These are phyloP conservation scores for Papilio helenus DNA, from an alignment of 1,140 invertebrate species.

Conservation along the genomic window DNA sequence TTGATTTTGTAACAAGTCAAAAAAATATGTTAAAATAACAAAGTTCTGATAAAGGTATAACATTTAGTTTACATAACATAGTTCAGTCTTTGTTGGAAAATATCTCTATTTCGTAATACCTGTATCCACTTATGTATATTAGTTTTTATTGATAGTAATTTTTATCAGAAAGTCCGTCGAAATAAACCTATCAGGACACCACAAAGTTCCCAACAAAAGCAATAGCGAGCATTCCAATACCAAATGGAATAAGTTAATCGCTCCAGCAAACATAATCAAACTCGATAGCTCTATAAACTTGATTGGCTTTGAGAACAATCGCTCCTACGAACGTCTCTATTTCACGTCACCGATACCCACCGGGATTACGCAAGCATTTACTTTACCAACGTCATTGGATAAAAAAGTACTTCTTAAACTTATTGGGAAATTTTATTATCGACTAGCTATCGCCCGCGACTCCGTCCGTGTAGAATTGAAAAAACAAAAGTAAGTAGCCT, in stretches of 20 bases:
- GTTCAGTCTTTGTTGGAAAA: not conserved
- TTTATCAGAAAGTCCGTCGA: too few relatives aligned
- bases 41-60: not conserved
- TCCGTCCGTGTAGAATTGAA: too few relatives aligned
- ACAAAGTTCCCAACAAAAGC: not conserved
- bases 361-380: slow-evolving; percentile 18
- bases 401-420: not conserved
- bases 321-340: slow-evolving; percentile 18
- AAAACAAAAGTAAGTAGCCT: too few relatives aligned
- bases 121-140: too few relatives aligned
- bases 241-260: slow-evolving; percentile 22
- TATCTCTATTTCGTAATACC: not conserved
- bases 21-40: not conserved
- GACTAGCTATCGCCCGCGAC: too few relatives aligned
- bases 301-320: slow-evolving; percentile 31
- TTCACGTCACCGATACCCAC: slow-evolving; percentile 22
- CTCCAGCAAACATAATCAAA: slow-evolving; percentile 23
- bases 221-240: slow-evolving; percentile 9
- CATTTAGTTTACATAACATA: not conserved
- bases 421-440: not conserved
- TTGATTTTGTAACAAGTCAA: not conserved
- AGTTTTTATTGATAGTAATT: too few relatives aligned
- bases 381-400: not conserved
- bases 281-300: slow-evolving; percentile 20
- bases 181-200: not conserved